These are phyloP conservation scores for Eurystomus glaucurus DNA, from an alignment of 2,797 vertebrate genomes.

Conservation along the genomic window DNA sequence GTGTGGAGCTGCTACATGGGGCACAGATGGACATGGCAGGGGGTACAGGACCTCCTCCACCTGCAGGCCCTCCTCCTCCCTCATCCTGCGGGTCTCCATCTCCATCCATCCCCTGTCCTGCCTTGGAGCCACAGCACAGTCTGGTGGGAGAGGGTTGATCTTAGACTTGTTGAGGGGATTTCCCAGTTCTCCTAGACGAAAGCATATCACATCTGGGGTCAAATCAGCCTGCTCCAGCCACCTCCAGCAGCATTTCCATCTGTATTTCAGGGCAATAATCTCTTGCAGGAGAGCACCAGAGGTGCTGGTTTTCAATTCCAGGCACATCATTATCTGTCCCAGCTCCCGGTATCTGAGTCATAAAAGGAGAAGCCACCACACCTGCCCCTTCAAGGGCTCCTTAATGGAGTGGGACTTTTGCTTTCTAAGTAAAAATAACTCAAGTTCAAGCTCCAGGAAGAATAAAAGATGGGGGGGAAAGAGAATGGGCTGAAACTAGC, in stretches of 20 bases:
- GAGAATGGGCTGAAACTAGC: not conserved
- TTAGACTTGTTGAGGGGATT: not conserved
- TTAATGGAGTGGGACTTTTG: fast-evolving
- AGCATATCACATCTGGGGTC: not conserved
- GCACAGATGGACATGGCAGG: fast-evolving
- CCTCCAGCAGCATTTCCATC: not conserved
- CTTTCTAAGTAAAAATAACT: not conserved
- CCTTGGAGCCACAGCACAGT: too few relatives aligned
- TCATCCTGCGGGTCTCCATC: not conserved
- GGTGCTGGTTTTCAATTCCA: not conserved
- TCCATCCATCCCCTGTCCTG: not conserved
- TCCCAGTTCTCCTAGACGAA: not conserved
- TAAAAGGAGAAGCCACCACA: fast-evolving
- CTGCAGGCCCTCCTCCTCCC: not conserved
- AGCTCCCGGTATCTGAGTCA: not conserved
- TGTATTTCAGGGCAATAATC: not conserved
- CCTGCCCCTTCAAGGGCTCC: not conserved
- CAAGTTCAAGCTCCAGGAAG: not conserved
- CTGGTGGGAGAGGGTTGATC: not conserved
- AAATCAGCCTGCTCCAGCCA: not conserved
- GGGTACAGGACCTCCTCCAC: not conserved
- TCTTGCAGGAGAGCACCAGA: not conserved
- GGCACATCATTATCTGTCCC: fast-evolving
- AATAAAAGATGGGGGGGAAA: not conserved
- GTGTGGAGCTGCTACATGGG: fast-evolving